phyloP scores from a whole-genome alignment of 2,113 vertebrate genomes.

The Pseudonaja textilis region DNA sequence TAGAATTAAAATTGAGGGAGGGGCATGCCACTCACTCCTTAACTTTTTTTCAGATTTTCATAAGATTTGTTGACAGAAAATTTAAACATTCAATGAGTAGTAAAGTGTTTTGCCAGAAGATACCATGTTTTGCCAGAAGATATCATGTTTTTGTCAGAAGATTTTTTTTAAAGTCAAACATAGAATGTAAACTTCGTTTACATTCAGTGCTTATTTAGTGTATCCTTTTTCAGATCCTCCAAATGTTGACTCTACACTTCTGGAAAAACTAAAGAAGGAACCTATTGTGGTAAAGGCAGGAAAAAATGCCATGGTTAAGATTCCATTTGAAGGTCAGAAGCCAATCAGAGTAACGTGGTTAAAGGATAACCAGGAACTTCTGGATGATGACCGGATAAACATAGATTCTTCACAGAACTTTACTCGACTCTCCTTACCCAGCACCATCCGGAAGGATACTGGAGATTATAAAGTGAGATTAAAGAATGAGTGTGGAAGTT shows the following conservation, averaged over 20 bases:
- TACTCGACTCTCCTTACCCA: slow-evolving; percentile 74
- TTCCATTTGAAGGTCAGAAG: slow-evolving; percentile 77
- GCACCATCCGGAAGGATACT: slow-evolving; percentile 71
- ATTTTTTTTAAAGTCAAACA: neutral
- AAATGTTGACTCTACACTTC: slow-evolving; percentile 72
- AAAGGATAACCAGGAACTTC: slow-evolving; percentile 76
- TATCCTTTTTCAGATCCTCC: slow-evolving; percentile 76
- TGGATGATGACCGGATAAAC: slow-evolving; percentile 61
- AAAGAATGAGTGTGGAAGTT: slow-evolving; percentile 79
- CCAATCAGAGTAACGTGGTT: slow-evolving; percentile 81
- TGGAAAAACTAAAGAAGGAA: slow-evolving; percentile 69
- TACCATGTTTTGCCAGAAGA: neutral
- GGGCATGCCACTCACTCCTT: neutral
- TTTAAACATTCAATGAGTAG: neutral
- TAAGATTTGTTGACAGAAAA: neutral
- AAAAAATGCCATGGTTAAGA: slow-evolving; percentile 71
- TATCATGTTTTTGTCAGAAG: neutral
- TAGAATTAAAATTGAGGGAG: neutral
- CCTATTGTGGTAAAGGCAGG: slow-evolving; percentile 77
- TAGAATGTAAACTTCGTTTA: neutral
- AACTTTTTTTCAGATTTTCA: neutral
- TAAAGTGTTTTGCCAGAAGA: neutral
- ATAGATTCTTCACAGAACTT: slow-evolving; percentile 71
- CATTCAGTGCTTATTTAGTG: neutral
- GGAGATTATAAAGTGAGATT: slow-evolving; percentile 84